phyloP scores from a whole-genome alignment of 2,113 vertebrate species.

The Penelope pileata region DNA sequence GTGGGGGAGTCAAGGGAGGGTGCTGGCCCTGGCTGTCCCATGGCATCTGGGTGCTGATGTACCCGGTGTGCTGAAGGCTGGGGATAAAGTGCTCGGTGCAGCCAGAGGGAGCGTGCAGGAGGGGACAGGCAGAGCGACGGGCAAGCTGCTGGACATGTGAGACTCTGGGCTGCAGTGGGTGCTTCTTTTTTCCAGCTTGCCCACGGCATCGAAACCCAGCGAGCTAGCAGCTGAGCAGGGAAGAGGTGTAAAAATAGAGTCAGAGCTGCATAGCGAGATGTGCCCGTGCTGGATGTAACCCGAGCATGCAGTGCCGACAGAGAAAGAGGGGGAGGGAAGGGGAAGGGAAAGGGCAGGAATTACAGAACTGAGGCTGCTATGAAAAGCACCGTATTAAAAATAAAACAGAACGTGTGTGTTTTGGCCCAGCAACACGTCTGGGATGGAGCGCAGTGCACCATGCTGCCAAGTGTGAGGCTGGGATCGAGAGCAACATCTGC shows the following conservation, averaged over 20 bases:
- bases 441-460: fast-evolving
- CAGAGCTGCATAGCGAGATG: background rate
- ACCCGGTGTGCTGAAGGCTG: background rate
- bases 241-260: constrained; percentile 44
- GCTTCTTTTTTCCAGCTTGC: background rate
- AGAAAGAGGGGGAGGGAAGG: background rate
- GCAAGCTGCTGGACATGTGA: background rate
- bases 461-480: constrained; percentile 2
- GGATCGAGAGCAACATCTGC: constrained; percentile 4
- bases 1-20: background rate
- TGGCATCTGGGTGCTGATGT: background rate
- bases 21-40: background rate
- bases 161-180: background rate
- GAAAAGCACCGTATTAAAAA: constrained; percentile 13
- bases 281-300: background rate
- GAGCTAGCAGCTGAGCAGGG: background rate
- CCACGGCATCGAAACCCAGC: background rate
- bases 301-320: fast-evolving
- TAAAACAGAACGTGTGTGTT: background rate
- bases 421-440: background rate
- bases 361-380: background rate
- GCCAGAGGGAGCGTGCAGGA: background rate
- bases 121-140: background rate
- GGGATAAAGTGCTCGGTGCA: too few species aligned
- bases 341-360: background rate